Percentiles rank a stretch among this genome's conserved stretches.
Evolutionary conservation across 2,888 invertebrate genomes (phyloP).

Genomic region (Mythimna pallens): DNA sequence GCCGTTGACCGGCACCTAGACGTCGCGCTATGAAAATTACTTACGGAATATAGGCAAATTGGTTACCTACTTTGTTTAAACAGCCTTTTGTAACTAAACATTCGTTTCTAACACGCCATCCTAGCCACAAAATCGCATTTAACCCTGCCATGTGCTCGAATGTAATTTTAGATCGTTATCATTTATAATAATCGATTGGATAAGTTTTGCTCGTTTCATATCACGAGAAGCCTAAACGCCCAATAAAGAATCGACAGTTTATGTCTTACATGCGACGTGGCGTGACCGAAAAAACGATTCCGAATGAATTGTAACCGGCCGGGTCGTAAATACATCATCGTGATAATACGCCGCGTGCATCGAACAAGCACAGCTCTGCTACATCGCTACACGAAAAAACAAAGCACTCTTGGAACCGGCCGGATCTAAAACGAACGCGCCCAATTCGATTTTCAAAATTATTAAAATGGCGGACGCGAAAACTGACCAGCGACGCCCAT

Average conservation of each 20-base stretch:
- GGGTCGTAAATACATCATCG: constrained; percentile 87
- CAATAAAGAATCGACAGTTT: constrained; percentile 87
- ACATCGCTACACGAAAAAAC: constrained; percentile 71
- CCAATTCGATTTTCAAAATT: constrained; percentile 73
- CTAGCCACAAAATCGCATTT: constrained; percentile 55
- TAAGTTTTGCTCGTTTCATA: constrained; percentile 80
- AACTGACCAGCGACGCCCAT: constrained; percentile 82
- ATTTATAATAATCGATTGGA: constrained; percentile 76
- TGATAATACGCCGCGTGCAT: constrained; percentile 83
- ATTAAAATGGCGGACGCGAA: constrained; percentile 82
- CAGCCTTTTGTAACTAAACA: constrained; percentile 56
- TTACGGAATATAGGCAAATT: constrained; percentile 73
- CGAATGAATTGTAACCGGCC: constrained; percentile 84
- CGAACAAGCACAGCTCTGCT: constrained; percentile 73
- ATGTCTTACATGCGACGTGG: constrained; percentile 88
- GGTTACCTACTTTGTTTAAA: constrained; percentile 62
- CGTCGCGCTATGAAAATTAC: constrained; percentile 70
- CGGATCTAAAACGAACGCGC: constrained; percentile 65
- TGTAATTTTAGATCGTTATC: constrained; percentile 79
- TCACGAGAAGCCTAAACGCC: constrained; percentile 80
- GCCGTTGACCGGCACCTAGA: constrained; percentile 86
- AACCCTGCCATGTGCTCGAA: constrained; percentile 76
- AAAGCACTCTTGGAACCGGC: constrained; percentile 58
- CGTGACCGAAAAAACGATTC: constrained; percentile 89
- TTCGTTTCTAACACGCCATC: constrained; percentile 64